phyloP scores from a whole-genome alignment of 92 coral and sea anemone species.

The Actinernus sp. region DNA sequence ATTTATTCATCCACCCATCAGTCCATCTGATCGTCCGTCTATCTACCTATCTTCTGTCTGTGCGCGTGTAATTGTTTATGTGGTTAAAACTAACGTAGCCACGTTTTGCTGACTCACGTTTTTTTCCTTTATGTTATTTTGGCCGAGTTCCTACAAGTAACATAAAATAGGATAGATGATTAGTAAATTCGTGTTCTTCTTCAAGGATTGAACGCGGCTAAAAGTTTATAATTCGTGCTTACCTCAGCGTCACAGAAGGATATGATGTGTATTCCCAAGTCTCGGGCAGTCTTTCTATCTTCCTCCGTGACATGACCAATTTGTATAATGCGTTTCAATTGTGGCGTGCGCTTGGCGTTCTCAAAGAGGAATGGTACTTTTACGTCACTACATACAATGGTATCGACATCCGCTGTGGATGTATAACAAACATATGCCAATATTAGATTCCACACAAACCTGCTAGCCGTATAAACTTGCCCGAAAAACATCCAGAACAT shows the following conservation, averaged over 20 bases:
- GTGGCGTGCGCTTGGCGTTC: not conserved
- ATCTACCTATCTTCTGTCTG: no score
- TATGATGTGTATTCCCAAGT: not conserved
- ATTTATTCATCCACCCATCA: no score
- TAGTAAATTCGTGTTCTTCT: not conserved
- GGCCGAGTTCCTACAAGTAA: constrained; percentile 69
- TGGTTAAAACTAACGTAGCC: no score
- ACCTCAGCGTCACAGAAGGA: not conserved
- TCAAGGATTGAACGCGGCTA: not conserved
- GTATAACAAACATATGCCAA: no score
- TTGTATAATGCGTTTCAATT: not conserved
- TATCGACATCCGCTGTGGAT: not conserved
- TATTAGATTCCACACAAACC: no score
- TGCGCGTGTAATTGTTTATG: no score
- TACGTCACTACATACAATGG: not conserved
- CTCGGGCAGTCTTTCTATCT: not conserved
- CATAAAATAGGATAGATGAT: not conserved
- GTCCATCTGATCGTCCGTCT: no score
- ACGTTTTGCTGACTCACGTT: constrained; percentile 34
- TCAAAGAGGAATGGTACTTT: not conserved
- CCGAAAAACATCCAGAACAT: no score
- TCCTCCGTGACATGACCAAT: not conserved
- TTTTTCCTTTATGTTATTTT: constrained; percentile 50
- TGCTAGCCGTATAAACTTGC: no score
- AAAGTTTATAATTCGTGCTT: not conserved